Base-by-base conservation (phyloP, 2,797 vertebrate genomes). In the Tympanoctomys barrerae region DNA sequence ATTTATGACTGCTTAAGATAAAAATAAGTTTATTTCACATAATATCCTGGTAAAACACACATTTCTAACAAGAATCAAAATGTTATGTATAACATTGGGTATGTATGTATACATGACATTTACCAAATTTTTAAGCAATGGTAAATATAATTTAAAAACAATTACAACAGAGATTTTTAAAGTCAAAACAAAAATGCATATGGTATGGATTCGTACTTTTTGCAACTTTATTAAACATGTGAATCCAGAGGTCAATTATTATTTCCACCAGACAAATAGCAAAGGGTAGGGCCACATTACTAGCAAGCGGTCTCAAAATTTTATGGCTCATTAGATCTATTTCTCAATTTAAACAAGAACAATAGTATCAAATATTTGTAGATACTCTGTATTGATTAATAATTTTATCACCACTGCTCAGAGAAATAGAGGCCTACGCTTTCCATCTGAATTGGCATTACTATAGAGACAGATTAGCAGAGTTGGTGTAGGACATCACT, bases 11-110 rank as follows among this genome's bases (percentile, higher is more conserved):
- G 21, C 11, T 87, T 75, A 73, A 24, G 28, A 49, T 54, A 73
- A 85, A 49, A 39, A 68, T 83, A 64, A 75, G 24, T 83, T 89
- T 39, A 22, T 2, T 64, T 88, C 2, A n/a, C 19, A 22, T 49
- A 79, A 87, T 77, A 90, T 39, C 2, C 26, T 42, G 12, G n/a
- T 87, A 12, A 73, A 94, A 89, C 86, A 66, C 54, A 87, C 46
- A 68, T 78, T 82, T 89, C 57, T 78, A 83, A 78, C 36, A 18
- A 89, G 12, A 28, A 75, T 91, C 52, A 89, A 93, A 88, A 19
- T 82, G 10, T 11, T 61, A 78, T 84, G 77, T 82, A 82, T 28
- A 66, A 73, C 31, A 89, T 11, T 88, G 46, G 39, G 61, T 64
- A 59, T 66, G 0, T n/a, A 31, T 87, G 82, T 16, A 66, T 87